Percentiles rank a stretch among this genome's conserved stretches.
Evolutionary conservation across 2,113 vertebrate species (phyloP).

Genomic region (Macrotis lagotis): DNA sequence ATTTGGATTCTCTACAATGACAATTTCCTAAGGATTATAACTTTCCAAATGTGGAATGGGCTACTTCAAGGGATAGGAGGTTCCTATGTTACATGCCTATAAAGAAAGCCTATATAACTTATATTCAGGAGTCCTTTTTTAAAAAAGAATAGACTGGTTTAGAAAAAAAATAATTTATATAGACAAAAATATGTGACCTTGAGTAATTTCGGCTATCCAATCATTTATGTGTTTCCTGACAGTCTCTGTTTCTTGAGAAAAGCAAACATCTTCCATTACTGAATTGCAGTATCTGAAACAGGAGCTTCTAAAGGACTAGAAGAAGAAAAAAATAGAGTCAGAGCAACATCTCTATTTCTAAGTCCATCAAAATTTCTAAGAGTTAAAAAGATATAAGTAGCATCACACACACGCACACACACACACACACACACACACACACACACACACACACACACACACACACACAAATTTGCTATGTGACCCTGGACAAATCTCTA

Average conservation of each 20-base stretch:
- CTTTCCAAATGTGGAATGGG: not conserved
- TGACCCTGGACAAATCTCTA: not conserved
- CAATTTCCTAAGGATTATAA: not conserved
- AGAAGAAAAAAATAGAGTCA: slow-evolving; percentile 36
- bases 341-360: not conserved
- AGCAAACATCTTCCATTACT: slow-evolving; percentile 87
- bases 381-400: not conserved
- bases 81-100: not conserved
- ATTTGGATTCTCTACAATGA: not conserved
- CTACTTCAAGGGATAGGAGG: not conserved
- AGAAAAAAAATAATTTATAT: not conserved
- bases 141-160: not conserved
- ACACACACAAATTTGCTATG: not conserved
- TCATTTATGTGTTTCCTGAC: slow-evolving; percentile 87
- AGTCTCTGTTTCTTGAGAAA: slow-evolving; percentile 82
- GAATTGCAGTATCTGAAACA: slow-evolving; percentile 87
- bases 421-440: not conserved
- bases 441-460: not conserved
- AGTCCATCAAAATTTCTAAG: not conserved
- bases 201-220: slow-evolving; percentile 90
- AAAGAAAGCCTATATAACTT: too few species aligned
- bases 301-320: slow-evolving; percentile 84
- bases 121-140: too few species aligned
- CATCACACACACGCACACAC: not conserved
- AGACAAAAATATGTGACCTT: slow-evolving; percentile 46